Evolutionary conservation across 1,140 invertebrate species (phyloP).

Genomic region (Pemphigus obesinymphae): DNA sequence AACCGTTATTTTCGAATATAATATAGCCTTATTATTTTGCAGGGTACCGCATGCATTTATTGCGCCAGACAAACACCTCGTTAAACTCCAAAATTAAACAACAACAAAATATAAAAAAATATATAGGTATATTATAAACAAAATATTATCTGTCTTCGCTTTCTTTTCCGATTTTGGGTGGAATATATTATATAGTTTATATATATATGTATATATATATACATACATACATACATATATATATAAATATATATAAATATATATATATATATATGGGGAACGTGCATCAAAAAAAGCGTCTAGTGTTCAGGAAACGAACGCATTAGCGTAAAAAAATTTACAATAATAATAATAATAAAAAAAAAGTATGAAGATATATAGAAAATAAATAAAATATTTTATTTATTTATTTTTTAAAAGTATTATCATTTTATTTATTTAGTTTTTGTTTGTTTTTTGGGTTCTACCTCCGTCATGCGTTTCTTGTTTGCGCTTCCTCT

Average conservation of each 20-base stretch:
- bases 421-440: constrained; percentile 22
- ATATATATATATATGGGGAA: constrained; percentile 17
- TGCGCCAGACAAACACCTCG: constrained; percentile 45
- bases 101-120: constrained; percentile 18
- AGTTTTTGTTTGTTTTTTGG: constrained; percentile 44
- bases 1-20: constrained; percentile 17
- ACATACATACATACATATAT: neutral
- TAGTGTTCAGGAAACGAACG: constrained; percentile 38
- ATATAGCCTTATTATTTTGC: constrained; percentile 1
- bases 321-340: constrained; percentile 41
- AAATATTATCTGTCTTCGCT: constrained; percentile 18
- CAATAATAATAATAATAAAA: constrained; percentile 10
- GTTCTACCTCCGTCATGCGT: constrained; percentile 85
- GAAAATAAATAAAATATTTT: constrained; percentile 29
- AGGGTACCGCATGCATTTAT: constrained; percentile 16
- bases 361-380: constrained; percentile 25
- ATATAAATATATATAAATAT: neutral
- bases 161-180: neutral
- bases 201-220: neutral
- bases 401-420: neutral
- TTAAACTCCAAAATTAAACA: constrained; percentile 43
- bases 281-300: constrained; percentile 38
- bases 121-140: constrained; percentile 35
- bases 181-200: too few relatives aligned
- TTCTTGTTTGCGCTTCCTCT: constrained; percentile 99